phyloP scores from a whole-genome alignment of 2,888 invertebrate species.

The Acanthoscelides obtectus region DNA sequence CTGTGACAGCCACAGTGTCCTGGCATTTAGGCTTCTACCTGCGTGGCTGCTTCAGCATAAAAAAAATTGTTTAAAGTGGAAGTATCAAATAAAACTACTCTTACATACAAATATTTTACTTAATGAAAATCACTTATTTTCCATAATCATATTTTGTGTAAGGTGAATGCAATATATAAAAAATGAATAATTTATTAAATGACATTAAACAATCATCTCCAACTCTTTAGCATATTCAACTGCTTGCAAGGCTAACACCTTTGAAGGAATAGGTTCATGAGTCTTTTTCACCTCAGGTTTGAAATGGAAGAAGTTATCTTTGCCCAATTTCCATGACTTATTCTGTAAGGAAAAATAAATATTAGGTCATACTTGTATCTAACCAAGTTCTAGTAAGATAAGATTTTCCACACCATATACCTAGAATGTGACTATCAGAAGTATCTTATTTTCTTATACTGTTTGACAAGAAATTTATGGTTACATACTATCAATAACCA shows the following conservation, averaged over 20 bases:
- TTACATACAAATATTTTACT: background rate
- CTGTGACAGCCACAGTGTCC: no score
- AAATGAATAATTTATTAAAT: constrained; percentile 72
- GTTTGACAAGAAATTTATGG: no score
- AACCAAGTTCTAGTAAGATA: no score
- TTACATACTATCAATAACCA: no score
- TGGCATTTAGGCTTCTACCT: no score
- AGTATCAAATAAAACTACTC: background rate
- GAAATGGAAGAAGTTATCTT: constrained; percentile 80
- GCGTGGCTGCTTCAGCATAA: no score
- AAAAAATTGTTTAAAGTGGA: no score
- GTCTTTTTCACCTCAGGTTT: constrained; percentile 68
- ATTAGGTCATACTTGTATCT: background rate
- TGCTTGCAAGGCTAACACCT: constrained; percentile 87
- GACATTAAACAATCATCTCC: constrained; percentile 98
- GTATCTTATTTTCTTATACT: no score
- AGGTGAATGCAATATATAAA: constrained; percentile 42
- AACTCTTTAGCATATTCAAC: constrained; percentile 96
- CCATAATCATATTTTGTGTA: background rate
- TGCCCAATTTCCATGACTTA: constrained; percentile 78
- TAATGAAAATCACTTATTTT: background rate
- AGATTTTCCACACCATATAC: no score
- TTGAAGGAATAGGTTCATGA: constrained; percentile 80
- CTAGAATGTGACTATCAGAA: no score
- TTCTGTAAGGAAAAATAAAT: constrained; percentile 41